These are phyloP conservation scores for Sebastes matsubarae DNA, from an alignment of 2,797 vertebrate genomes.

Conservation along the genomic window DNA sequence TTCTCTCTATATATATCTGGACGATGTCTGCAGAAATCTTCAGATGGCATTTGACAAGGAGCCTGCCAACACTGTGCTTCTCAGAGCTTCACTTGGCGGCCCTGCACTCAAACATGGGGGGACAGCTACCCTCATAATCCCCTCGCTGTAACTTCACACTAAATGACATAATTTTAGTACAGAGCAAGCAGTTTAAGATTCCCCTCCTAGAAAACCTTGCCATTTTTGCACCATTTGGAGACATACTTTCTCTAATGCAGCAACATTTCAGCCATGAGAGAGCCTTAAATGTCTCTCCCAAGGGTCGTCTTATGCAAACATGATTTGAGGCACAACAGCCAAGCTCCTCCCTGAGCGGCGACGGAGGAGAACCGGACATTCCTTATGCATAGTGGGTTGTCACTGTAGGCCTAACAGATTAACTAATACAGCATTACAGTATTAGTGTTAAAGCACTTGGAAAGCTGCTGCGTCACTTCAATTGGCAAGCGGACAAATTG, in stretches of 20 bases:
- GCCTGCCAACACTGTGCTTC: constrained; percentile 41
- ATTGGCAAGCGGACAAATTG: background rate
- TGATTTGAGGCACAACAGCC: constrained; percentile 42
- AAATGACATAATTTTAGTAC: background rate
- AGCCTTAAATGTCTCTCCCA: constrained; percentile 56
- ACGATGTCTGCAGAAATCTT: constrained; percentile 74
- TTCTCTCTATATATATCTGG: constrained; percentile 83
- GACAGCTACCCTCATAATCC: constrained; percentile 3
- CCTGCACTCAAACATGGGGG: background rate
- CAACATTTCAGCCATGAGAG: constrained; percentile 39
- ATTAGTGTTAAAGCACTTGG: constrained; percentile 2
- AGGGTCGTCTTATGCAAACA: constrained; percentile 64
- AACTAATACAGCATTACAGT: constrained; percentile 49
- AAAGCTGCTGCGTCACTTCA: background rate
- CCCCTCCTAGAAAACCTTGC: background rate
- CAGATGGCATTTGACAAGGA: constrained; percentile 65
- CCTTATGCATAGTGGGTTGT: constrained; percentile 73
- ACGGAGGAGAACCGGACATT: constrained; percentile 71
- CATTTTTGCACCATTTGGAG: background rate
- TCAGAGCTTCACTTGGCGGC: constrained; percentile 39
- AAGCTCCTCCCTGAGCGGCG: constrained; percentile 47
- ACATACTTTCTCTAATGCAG: constrained; percentile 26
- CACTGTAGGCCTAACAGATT: constrained; percentile 64
- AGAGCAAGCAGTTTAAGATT: background rate
- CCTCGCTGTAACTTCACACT: background rate